Evolutionary conservation across 92 coral and sea anemone genomes (phyloP), one percentile per base, ranked within the genome.

Genomic region (Phenganax marumi): DNA sequence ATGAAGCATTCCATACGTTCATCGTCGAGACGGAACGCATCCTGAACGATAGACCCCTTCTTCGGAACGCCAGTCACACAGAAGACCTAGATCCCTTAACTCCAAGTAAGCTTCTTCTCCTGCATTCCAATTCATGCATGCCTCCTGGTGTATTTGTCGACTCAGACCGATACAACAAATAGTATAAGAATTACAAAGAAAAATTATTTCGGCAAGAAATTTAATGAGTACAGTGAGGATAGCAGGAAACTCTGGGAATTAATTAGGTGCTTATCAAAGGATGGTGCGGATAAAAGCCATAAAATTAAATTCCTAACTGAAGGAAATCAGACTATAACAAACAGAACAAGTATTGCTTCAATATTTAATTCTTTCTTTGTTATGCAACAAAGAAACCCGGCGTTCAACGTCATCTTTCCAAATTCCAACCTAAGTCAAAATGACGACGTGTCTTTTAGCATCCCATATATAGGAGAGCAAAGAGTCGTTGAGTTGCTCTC

Each of bases 201-300:
- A 61, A 81, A 81, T n/a, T 82, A 16, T 14, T 24, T 73, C 75
- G 16, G 23, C 23, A 7, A 63, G 21, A 63, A 63, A 18, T 12
- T 63, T 18, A 23, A 63, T 18, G 70, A 76, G 66, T 82, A 83
- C 52, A 89, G 70, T 64, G 52, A 89, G 33, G 57, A 85, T 56
- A n/a, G 68, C 21, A 89, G 89, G 53, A 89, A 89, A 85, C 85
- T 89, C 2, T 89, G 91, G 87, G 86, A 86, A 66, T 76, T 84
- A 12, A 88, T 88, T 18, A 88, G 74, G 75, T 68, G 90, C 49
- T 39, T 85, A 50, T 77, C 70, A 63, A 18, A 63, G 16, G 13
- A 46, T 26, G 56, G 16, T 46, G 68, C 18, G 49, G 77, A 50
- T 22, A 17, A 61, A 23, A 55, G 64, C 46, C 51, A 79, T 17